Base-by-base conservation (phyloP, 2,113 vertebrate species). In the Ibidorhyncha struthersii region DNA sequence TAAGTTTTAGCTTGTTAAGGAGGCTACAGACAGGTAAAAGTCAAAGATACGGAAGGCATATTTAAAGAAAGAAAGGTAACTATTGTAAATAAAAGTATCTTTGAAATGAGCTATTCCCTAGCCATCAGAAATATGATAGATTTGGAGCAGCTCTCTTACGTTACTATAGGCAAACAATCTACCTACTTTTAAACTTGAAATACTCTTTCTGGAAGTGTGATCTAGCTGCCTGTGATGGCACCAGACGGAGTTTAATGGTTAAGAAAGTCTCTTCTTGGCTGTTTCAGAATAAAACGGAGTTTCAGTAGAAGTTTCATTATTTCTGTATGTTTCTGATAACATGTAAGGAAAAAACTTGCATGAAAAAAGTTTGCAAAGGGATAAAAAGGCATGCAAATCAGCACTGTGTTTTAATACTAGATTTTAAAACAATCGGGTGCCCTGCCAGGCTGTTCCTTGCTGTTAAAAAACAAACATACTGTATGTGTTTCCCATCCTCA, bases 91-190 rank as follows among this genome's bases (percentile, higher is more conserved):
- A 61, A 29, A 67, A 82, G 18, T 27, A 12, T 72, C 22, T 87
- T 63, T 70, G 38, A 78, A 84, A 73, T 63, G 22, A 41, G 43
- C 49, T 26, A 27, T 81, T 84, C 45, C 17, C 40, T 67, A 53
- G 49, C 12, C 36, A 74, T 65, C 43, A 73, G 45, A 92, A 90
- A 15, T 20, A 16, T 1, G 3, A 47, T 8, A 53, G 19, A 61
- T 65, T 26, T 70, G n/a, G 14, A 94, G 34, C 49, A 81, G 8
- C 2, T 4, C 45, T 80, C 34, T 61, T 52, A 26, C 1, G 5
- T 49, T 66, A 43, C 36, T 26, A 36, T 0, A 0, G 6, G 19
- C 8, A 83, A 89, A n/a, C 8, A 21, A 84, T 50, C 25, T 17
- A 50, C 16, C 25, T 70, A 21, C 9, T 82, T 82, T 74, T 78